A percentile compares a stretch with the other conserved stretches of the same genome.
Conservation (phyloP, 2,797 vertebrate genomes). For the Heteromormyrus szaboi region DNA sequence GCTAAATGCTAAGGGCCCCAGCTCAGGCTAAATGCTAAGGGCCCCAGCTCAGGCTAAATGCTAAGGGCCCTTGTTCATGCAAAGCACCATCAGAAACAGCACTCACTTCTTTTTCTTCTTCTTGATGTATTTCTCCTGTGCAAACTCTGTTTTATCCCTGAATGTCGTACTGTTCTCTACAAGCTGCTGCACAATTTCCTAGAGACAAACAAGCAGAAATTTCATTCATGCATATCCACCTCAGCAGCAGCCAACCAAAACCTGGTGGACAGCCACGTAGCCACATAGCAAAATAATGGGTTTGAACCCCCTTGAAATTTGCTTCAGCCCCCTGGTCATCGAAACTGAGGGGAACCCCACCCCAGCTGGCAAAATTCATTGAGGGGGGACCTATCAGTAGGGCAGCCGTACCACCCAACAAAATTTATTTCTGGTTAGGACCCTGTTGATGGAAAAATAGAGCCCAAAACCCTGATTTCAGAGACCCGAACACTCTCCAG, state of each 20-base stretch:
- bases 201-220: neutral
- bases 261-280: neutral
- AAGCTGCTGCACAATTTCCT: slow-evolving; percentile 95
- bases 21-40: neutral
- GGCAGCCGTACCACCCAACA: neutral
- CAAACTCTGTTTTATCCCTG: slow-evolving; percentile 90
- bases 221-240: neutral
- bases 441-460: neutral
- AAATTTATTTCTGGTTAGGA: neutral
- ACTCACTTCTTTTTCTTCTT: slow-evolving; percentile 99
- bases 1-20: neutral
- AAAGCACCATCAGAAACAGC: neutral
- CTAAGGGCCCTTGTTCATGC: neutral
- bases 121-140: slow-evolving; percentile 97
- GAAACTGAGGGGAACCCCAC: neutral
- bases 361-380: neutral
- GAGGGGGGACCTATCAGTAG: neutral
- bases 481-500: neutral
- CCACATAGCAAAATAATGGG: neutral
- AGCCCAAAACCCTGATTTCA: neutral
- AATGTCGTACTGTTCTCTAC: slow-evolving; percentile 96
- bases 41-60: neutral
- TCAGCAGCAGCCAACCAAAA: neutral
- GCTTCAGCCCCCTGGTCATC: neutral
- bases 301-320: neutral